Evolutionary conservation across 2,888 invertebrate genomes (phyloP), one percentile per base, ranked within the genome.

Genomic region (Agrotis clavis): DNA sequence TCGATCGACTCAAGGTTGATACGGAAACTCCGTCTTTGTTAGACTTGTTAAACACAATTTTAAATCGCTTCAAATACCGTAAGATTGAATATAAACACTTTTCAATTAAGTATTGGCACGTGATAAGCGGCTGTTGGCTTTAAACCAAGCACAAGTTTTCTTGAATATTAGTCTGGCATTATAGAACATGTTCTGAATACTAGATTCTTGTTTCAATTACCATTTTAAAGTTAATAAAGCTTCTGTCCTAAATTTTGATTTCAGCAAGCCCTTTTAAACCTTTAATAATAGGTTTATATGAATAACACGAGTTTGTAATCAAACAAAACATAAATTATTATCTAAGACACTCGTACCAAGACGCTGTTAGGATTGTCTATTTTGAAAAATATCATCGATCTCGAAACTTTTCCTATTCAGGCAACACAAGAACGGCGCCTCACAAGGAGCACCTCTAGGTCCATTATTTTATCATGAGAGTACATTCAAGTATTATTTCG

Each of bases 301-400:
- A 89, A 91, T 89, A 90, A 90, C 90, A 92, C 87, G 88, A 90
- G 86, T 82, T 64, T 83, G 73, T 80, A 89, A 90, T 86, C 89
- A 90, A 90, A 88, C 87, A 90, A 88, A 89, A 87, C 89, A 90
- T 80, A 88, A 87, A 90, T 93, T 94, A 94, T 92, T 91, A 92
- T 87, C 91, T 93, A 94, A 93, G 85, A 89, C 96, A 95, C 95
- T 96, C 95, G 95, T 96, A 96, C 96, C 93, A 95, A 94, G 95
- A 96, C 96, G 96, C 96, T 96, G 96, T 96, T 96, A 95, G 93
- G 92, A 85, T 77, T 89, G 89, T 89, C 90, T 89, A 88, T 86
- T 89, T 89, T 89, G 84, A 85, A 84, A 82, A 84, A 83, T 86
- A 81, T 83, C 66, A 85, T 84, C 91, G 89, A 88, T 85, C 82